Percentiles rank a stretch among this genome's conserved stretches.
These are phyloP conservation scores for Catalaphyllia jardinei DNA, from an alignment of 64 coral and sea anemone species.

Conservation along the genomic window DNA sequence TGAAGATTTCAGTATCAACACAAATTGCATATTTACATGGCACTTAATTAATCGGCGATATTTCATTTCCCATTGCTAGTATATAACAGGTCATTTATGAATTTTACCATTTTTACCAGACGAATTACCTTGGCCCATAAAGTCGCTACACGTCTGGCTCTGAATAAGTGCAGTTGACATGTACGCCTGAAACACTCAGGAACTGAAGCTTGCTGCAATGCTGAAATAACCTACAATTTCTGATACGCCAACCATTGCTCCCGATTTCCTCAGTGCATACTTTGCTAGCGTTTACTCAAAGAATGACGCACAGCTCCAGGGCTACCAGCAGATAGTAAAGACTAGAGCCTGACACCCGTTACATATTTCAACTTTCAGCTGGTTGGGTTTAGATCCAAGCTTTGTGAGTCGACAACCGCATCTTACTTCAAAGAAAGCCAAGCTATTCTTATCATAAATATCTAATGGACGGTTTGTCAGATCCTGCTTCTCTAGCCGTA, in stretches of 20 bases:
- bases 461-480: not conserved
- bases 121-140: no score
- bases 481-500: not conserved
- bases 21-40: not conserved
- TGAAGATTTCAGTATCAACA: no score
- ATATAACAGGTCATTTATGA: no score
- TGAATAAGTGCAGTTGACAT: no score
- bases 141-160: no score
- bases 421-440: no score
- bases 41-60: not conserved
- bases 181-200: no score
- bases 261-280: not conserved
- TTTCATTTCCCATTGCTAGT: no score
- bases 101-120: no score
- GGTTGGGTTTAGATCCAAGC: not conserved
- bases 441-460: not conserved
- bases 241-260: no score
- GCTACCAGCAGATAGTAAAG: not conserved
- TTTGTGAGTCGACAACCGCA: not conserved
- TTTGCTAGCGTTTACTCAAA: not conserved
- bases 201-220: no score
- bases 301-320: not conserved
- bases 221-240: no score
- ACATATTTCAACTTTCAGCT: not conserved
- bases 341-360: not conserved